phyloP scores from a whole-genome alignment of 2,888 invertebrate genomes.

The Epirrhoe tristata region DNA sequence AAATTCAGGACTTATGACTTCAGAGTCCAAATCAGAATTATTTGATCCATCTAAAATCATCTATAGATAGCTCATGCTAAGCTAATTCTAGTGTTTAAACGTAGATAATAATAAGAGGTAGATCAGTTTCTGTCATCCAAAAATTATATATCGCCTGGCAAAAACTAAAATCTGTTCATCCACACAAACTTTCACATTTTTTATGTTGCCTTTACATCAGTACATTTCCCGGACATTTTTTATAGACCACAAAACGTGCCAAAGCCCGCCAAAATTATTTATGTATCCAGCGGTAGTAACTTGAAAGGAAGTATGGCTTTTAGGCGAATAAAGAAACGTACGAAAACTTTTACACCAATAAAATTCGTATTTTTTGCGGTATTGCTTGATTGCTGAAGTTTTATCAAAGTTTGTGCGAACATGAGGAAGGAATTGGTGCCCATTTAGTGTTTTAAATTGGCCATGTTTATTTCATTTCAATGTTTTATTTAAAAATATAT shows the following conservation, averaged over 20 bases:
- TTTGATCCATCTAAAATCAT: too few relatives aligned
- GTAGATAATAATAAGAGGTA: too few relatives aligned
- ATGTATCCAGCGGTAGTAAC: constrained; percentile 37
- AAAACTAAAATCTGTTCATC: neutral
- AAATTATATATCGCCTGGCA: neutral
- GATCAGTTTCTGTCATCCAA: neutral
- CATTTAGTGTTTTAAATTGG: neutral
- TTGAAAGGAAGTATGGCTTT: constrained; percentile 37
- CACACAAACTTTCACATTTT: constrained; percentile 6
- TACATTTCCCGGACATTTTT: constrained; percentile 39
- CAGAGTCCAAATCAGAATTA: too few relatives aligned
- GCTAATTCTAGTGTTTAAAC: too few relatives aligned
- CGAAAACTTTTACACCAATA: constrained; percentile 24
- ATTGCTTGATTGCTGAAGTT: constrained; percentile 14
- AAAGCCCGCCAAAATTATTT: constrained; percentile 41
- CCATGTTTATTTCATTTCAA: neutral
- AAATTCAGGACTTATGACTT: too few relatives aligned
- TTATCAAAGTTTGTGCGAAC: neutral
- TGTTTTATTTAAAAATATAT: too few relatives aligned
- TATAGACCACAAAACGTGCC: constrained; percentile 44
- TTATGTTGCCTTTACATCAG: constrained; percentile 15
- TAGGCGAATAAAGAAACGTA: constrained; percentile 31
- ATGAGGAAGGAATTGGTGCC: neutral
- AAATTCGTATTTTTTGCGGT: constrained; percentile 24
- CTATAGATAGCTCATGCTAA: too few relatives aligned